These are phyloP conservation scores for Gonioctena quinquepunctata DNA, from an alignment of 1,140 invertebrate genomes.

Conservation along the genomic window DNA sequence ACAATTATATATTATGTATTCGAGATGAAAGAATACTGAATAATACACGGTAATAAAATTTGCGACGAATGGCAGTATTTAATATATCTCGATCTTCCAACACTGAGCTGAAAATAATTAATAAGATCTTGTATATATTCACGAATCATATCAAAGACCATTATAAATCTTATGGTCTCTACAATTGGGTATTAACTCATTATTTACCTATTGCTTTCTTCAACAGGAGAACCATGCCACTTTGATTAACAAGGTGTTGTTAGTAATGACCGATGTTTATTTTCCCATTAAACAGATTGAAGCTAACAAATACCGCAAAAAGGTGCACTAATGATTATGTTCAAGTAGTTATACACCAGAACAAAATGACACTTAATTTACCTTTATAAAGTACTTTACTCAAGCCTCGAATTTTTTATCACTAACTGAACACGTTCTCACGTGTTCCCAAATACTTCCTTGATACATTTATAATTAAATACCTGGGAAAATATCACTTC, in stretches of 20 bases:
- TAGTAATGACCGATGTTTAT: constrained; percentile 18
- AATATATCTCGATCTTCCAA: too few relatives aligned
- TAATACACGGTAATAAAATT: too few relatives aligned
- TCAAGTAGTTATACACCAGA: constrained; percentile 16
- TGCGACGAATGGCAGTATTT: too few relatives aligned
- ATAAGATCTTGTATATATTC: too few relatives aligned
- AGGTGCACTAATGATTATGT: constrained; percentile 10
- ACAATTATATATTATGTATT: too few relatives aligned
- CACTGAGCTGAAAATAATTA: too few relatives aligned
- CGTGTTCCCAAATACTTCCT: constrained; percentile 15
- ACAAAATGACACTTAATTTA: constrained; percentile 25
- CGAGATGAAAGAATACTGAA: too few relatives aligned
- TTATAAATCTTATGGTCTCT: too few relatives aligned
- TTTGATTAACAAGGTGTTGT: constrained; percentile 17
- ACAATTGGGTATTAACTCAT: not conserved
- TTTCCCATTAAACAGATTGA: constrained; percentile 22
- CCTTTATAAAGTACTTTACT: constrained; percentile 11
- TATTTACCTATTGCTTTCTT: not conserved
- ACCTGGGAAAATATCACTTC: too few relatives aligned
- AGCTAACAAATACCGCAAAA: constrained; percentile 12
- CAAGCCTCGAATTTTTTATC: constrained; percentile 3
- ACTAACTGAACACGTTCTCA: constrained; percentile 4
- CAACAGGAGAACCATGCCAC: not conserved
- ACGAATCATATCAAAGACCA: too few relatives aligned
- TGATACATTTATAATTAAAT: constrained; percentile 22